Base-by-base conservation (phyloP, 2,113 vertebrate genomes). In the Nyctereutes procyonoides region DNA sequence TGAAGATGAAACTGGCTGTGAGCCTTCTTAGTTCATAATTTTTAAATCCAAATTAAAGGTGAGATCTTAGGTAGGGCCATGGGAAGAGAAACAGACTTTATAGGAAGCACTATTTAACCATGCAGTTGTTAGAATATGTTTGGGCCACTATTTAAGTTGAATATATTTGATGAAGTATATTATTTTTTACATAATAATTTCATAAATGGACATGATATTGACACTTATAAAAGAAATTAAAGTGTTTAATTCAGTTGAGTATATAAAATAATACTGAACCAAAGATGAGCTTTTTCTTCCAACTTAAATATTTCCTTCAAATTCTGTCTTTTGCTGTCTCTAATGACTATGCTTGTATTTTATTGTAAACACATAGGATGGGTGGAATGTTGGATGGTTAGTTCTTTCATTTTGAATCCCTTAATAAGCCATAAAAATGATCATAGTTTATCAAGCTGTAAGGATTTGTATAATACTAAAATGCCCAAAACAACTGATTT, bases 1-100 rank as follows among this genome's bases (percentile, higher is more conserved):
- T 96, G 56, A 91, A 93, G 56, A 67, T 85, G 58, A 95, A 86
- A 56, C 90, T 83, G 73, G n/a, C 38, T 26, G n/a, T 81, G 56
- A 93, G 26, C 38, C 4, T 8, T 67, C n/a, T 94, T 80, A 56
- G 9, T 92, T 84, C 19, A 89, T 91, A 77, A 55, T n/a, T 87
- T 90, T 88, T 51, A 95, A 83, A 90, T 94, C 35, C 60, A 89
- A 28, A 19, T 55, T 85, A 79, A 84, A 93, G 28, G 2, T 20
- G 43, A 81, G 28, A 56, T 74, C 5, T 51, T 63, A 56, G 8
- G 7, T 62, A 7, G 8, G 17, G 2, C 16, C 28, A 43, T 74
- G 24, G 17, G 55, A 79, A 93, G 53, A 81, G 74, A 22, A 62
- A 43, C 55, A 82, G 90, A 86, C 26, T 51, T 85, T 32, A 35